Percentiles rank a stretch among this genome's conserved stretches.
These are phyloP conservation scores for Odontomachus brunneus DNA, from an alignment of 1,140 invertebrate genomes.

Conservation along the genomic window DNA sequence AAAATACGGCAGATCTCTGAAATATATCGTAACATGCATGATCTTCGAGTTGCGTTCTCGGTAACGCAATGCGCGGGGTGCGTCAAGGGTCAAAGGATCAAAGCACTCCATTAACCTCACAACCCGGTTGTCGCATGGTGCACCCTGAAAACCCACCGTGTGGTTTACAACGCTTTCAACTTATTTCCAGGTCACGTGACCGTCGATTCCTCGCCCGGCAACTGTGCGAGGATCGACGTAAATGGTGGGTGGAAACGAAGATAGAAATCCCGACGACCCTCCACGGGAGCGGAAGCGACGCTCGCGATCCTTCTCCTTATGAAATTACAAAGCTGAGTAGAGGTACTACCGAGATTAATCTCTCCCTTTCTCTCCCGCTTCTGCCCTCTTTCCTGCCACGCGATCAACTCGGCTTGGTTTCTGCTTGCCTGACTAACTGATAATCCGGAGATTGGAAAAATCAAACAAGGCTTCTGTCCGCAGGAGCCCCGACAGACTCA, in stretches of 20 bases:
- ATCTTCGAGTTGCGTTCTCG: slow-evolving; percentile 12
- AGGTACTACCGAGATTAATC: slow-evolving; percentile 21
- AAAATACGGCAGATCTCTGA: neutral
- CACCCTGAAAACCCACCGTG: slow-evolving; percentile 3
- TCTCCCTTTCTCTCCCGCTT: neutral
- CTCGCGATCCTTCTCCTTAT: slow-evolving; percentile 28
- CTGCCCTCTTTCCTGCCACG: slow-evolving; percentile 5
- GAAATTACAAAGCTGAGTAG: slow-evolving; percentile 45
- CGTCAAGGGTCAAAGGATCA: slow-evolving; percentile 3
- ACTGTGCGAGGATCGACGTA: slow-evolving; percentile 24
- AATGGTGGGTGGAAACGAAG: slow-evolving; percentile 35
- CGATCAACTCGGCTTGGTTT: slow-evolving; percentile 24
- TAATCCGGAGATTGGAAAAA: slow-evolving; percentile 43
- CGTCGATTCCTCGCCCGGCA: neutral
- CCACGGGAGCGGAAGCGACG: neutral
- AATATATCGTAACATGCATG: neutral
- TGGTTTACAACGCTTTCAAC: slow-evolving; percentile 49
- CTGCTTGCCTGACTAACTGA: neutral
- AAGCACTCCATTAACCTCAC: slow-evolving; percentile 36
- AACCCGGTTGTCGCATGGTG: slow-evolving; percentile 14
- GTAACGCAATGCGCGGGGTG: slow-evolving; percentile 27
- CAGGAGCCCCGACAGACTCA: slow-evolving; percentile 3
- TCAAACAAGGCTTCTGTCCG: neutral
- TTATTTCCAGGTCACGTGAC: slow-evolving; percentile 33
- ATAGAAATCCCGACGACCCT: slow-evolving; percentile 25